Percentiles rank a stretch among this genome's conserved stretches.
These are phyloP conservation scores for Trachelus tabidus DNA, from an alignment of 2,888 invertebrate species.

Conservation along the genomic window DNA sequence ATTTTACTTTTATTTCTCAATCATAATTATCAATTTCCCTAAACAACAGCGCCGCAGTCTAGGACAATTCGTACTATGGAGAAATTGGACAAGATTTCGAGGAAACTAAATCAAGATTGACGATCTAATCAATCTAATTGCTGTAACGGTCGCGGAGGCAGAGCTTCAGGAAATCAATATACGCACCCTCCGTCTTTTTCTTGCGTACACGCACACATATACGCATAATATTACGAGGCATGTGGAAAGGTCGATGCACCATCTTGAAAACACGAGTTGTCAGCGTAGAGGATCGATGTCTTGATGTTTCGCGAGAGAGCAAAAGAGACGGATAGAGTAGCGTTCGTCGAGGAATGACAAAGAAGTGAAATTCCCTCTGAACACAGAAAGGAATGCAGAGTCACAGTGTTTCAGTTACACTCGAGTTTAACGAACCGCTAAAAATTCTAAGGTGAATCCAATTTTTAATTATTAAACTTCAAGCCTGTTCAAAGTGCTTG, in stretches of 20 bases:
- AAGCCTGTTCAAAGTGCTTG: not conserved
- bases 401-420: not conserved
- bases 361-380: not conserved
- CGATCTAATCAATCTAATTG: not conserved
- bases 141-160: not conserved
- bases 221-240: not conserved
- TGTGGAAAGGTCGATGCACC: constrained; percentile 21
- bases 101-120: not conserved
- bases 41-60: not conserved
- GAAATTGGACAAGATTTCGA: not conserved
- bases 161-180: not conserved
- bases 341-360: not conserved
- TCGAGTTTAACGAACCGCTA: not conserved
- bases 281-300: not conserved
- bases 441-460: not conserved
- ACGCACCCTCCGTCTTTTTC: not conserved
- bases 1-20: not conserved
- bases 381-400: not conserved
- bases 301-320: not conserved
- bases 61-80: not conserved
- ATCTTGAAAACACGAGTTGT: constrained; percentile 19
- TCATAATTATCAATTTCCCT: not conserved
- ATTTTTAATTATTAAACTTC: not conserved
- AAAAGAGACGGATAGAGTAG: not conserved
- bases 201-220: not conserved